A percentile compares a stretch with the other conserved stretches of the same genome.
Evolutionary conservation across 2,888 invertebrate species (phyloP).

Genomic region (Rhagophthalmus giganteus): DNA sequence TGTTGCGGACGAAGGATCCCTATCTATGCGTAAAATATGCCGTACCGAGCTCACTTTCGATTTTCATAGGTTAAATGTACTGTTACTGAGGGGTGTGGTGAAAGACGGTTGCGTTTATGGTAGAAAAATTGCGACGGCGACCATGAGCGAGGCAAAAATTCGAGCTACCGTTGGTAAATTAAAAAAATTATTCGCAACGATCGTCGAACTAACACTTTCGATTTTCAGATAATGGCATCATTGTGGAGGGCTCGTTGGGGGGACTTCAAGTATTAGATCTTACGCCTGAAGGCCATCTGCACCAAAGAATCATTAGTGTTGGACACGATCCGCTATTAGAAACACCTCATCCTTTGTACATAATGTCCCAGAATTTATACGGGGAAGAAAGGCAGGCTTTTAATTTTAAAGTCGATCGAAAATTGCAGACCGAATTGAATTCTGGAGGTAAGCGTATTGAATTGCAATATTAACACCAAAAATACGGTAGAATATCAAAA

Average conservation of each 20-base stretch:
- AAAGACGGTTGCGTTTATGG: constrained; percentile 72
- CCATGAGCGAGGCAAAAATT: constrained; percentile 87
- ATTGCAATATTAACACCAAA: no score
- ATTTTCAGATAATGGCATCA: constrained; percentile 54
- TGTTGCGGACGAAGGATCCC: background rate
- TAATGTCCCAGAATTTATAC: constrained; percentile 49
- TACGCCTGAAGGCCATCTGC: constrained; percentile 79
- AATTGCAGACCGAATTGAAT: constrained; percentile 34
- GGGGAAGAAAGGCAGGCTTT: constrained; percentile 56
- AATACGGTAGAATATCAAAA: no score
- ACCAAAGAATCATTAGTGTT: constrained; percentile 83
- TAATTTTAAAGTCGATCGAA: constrained; percentile 58
- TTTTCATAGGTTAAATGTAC: constrained; percentile 87
- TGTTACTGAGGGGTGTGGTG: constrained; percentile 79
- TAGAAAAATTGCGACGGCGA: constrained; percentile 91
- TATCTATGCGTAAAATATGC: constrained; percentile 54
- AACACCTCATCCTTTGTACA: constrained; percentile 51
- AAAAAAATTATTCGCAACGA: no score
- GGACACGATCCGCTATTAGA: constrained; percentile 74
- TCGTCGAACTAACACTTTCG: no score
- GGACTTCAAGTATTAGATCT: constrained; percentile 90
- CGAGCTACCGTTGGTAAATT: constrained; percentile 74
- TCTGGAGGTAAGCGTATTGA: no score
- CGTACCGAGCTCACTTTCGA: constrained; percentile 88
- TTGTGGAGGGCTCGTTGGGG: constrained; percentile 84